phyloP scores from a whole-genome alignment of 2,113 vertebrate species.

The Cichladusa arquata region DNA sequence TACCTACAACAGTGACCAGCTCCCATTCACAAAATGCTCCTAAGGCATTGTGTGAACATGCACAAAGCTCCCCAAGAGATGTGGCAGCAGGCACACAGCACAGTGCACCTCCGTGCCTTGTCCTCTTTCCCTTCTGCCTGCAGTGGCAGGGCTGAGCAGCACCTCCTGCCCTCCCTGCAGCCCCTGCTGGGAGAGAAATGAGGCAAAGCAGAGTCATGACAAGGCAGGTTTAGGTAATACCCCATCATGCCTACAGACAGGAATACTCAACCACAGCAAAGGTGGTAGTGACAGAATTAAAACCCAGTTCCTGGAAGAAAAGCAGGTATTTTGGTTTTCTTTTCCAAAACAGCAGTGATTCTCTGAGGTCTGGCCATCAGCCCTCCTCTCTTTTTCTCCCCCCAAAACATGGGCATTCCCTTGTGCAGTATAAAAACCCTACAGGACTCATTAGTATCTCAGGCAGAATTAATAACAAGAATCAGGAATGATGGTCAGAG shows the following conservation, averaged over 20 bases:
- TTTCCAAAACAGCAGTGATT: background rate
- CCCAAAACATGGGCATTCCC: background rate
- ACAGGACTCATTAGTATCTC: background rate
- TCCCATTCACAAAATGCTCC: background rate
- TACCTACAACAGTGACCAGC: background rate
- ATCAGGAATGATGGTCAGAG: background rate
- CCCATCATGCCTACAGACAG: background rate
- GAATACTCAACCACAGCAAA: background rate
- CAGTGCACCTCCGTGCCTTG: rapidly evolving
- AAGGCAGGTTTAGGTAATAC: background rate
- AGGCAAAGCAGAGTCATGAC: rapidly evolving
- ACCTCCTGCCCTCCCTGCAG: background rate
- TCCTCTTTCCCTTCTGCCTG: background rate
- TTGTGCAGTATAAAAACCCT: background rate
- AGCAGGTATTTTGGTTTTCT: background rate
- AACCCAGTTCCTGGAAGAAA: background rate
- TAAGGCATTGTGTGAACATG: background rate
- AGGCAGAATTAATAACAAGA: background rate
- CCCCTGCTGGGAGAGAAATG: rapidly evolving
- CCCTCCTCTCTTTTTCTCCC: background rate
- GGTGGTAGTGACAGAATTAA: background rate
- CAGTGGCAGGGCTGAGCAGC: background rate
- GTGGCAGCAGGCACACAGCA: background rate
- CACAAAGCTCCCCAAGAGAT: background rate
- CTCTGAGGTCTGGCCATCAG: background rate